Evolutionary conservation across 2,797 vertebrate species (phyloP).

Genomic region (Xenops minutus): DNA sequence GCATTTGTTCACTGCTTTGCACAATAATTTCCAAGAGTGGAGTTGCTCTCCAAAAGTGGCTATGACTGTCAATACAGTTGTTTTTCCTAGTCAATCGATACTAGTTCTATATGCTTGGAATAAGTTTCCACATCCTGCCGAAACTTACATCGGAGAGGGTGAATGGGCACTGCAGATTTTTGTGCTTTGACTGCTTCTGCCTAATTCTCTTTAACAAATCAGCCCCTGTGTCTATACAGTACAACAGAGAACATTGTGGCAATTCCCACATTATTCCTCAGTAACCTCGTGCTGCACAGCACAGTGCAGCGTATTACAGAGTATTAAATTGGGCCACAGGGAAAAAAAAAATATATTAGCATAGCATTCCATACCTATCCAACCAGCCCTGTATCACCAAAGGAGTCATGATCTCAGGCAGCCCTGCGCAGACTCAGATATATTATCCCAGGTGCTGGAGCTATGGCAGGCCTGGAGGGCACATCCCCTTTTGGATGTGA

Average conservation of each 20-base stretch:
- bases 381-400: not conserved
- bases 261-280: not conserved
- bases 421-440: fast-evolving
- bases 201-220: not conserved
- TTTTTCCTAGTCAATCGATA: not conserved
- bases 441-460: not conserved
- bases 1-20: not conserved
- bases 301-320: fast-evolving
- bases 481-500: not conserved
- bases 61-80: not conserved
- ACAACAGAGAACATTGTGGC: not conserved
- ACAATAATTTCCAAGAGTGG: not conserved
- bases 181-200: not conserved
- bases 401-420: not conserved
- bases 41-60: not conserved
- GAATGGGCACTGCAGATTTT: not conserved
- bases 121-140: not conserved
- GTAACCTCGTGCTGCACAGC: not conserved
- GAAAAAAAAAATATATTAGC: fast-evolving
- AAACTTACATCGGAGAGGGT: not conserved
- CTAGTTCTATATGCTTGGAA: not conserved
- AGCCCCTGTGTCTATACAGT: not conserved
- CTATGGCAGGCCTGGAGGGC: not conserved
- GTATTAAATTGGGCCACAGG: not conserved
- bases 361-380: not conserved